These are phyloP conservation scores for Sinocyclocheilus maitianheensis DNA, from an alignment of 2,113 vertebrate genomes.

Conservation along the genomic window DNA sequence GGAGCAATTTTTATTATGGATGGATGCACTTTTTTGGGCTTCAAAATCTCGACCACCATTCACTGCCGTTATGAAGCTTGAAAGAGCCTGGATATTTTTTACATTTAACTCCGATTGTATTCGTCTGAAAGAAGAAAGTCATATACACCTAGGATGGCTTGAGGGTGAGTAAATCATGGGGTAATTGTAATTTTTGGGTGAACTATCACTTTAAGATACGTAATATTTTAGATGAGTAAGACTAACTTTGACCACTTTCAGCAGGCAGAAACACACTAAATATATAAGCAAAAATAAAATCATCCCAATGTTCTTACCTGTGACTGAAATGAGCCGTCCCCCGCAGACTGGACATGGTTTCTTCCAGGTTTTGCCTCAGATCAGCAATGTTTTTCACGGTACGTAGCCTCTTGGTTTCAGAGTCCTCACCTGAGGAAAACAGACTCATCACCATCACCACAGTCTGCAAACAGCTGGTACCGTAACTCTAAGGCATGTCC, in stretches of 20 bases:
- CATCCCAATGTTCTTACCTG: constrained; percentile 60
- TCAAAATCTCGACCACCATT: no score
- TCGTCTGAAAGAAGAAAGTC: not conserved
- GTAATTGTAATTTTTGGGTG: no score
- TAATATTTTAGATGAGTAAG: not conserved
- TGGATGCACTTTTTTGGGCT: no score
- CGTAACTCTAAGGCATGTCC: constrained; percentile 30
- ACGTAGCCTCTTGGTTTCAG: constrained; percentile 80
- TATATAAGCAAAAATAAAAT: not conserved
- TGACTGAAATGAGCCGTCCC: constrained; percentile 84
- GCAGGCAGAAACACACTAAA: not conserved
- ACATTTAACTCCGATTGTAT: not conserved
- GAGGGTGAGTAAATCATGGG: no score
- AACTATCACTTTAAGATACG: not conserved
- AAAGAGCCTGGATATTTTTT: not conserved
- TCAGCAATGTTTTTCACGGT: constrained; percentile 89
- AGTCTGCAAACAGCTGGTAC: constrained; percentile 29
- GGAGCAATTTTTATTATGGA: no score
- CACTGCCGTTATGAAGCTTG: not conserved
- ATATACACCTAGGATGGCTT: not conserved
- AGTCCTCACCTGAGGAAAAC: constrained; percentile 78
- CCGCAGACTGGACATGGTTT: constrained; percentile 88
- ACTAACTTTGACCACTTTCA: not conserved
- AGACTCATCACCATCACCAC: constrained; percentile 23
- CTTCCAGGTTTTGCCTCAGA: constrained; percentile 88